A percentile compares a stretch with the other conserved stretches of the same genome.
phyloP scores from a whole-genome alignment of 2,113 vertebrate genomes.

The Ceyx cyanopectus region DNA sequence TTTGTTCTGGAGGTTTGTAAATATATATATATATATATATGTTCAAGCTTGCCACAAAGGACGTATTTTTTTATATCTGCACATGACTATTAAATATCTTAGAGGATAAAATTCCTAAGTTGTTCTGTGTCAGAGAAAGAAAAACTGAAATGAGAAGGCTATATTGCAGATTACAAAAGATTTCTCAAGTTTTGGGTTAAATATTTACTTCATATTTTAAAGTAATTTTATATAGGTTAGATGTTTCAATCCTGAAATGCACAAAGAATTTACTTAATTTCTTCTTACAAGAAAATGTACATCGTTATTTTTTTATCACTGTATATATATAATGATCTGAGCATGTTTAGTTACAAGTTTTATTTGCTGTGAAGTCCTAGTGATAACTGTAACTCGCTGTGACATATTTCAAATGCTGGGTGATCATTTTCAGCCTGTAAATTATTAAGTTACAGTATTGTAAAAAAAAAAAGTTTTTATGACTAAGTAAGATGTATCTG shows the following conservation, averaged over 20 bases:
- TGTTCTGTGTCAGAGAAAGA: slow-evolving; percentile 29
- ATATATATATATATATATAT: slow-evolving; percentile 47
- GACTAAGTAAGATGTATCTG: slow-evolving; percentile 43
- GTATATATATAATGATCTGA: slow-evolving; percentile 52
- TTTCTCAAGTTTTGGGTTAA: slow-evolving; percentile 54
- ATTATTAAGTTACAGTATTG: slow-evolving; percentile 35
- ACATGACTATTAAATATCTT: slow-evolving; percentile 63
- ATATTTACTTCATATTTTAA: slow-evolving; percentile 65
- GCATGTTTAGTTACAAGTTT: slow-evolving; percentile 52
- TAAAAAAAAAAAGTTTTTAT: slow-evolving; percentile 32
- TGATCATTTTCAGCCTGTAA: slow-evolving; percentile 48
- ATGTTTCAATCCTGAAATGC: slow-evolving; percentile 59
- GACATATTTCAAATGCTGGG: slow-evolving; percentile 59
- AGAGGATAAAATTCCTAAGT: slow-evolving; percentile 44
- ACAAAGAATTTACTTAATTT: slow-evolving; percentile 67
- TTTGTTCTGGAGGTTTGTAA: slow-evolving; percentile 73
- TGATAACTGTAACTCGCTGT: slow-evolving; percentile 49
- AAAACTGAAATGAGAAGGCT: slow-evolving; percentile 35
- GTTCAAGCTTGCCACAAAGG: slow-evolving; percentile 54
- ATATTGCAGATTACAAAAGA: slow-evolving; percentile 52
- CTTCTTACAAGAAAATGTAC: slow-evolving; percentile 68
- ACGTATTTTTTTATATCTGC: slow-evolving; percentile 60
- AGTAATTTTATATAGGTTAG: slow-evolving; percentile 67
- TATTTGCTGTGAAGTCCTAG: slow-evolving; percentile 53
- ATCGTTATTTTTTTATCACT: slow-evolving; percentile 69